Evolutionary conservation across 2,113 vertebrate genomes (phyloP).

Genomic region (Carassius gibelio): DNA sequence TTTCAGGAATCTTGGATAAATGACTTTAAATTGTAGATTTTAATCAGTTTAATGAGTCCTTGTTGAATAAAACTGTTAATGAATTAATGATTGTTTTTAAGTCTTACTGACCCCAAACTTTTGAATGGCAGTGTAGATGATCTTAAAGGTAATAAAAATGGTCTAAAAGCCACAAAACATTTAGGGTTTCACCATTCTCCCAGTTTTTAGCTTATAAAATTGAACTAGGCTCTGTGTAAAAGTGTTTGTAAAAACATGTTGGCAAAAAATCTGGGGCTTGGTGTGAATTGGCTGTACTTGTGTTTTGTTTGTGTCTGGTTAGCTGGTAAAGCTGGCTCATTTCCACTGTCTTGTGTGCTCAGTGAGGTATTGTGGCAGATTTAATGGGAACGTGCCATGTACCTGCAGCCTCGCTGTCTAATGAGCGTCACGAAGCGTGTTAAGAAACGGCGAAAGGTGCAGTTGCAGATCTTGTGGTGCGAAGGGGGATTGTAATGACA

Average conservation of each 20-base stretch:
- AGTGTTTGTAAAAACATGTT: not conserved
- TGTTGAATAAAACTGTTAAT: no score
- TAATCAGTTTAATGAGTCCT: not conserved
- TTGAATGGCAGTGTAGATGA: not conserved
- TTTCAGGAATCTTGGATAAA: no score
- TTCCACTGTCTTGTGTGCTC: constrained; percentile 41
- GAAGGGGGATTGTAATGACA: not conserved
- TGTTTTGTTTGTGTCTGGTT: constrained; percentile 1
- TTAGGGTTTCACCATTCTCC: not conserved
- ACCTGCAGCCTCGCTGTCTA: constrained; percentile 58
- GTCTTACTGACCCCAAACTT: not conserved
- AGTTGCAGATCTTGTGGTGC: not conserved
- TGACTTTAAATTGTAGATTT: not conserved
- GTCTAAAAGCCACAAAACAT: not conserved
- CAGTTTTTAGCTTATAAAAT: not conserved
- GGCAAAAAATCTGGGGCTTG: not conserved
- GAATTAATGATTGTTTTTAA: not conserved
- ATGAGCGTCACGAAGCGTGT: constrained; percentile 48
- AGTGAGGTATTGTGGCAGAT: constrained; percentile 47
- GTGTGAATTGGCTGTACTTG: not conserved
- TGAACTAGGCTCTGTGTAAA: not conserved
- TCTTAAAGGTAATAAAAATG: not conserved
- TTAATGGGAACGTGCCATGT: constrained; percentile 62
- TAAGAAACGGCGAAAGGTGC: not conserved
- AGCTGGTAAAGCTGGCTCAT: constrained; percentile 52